A percentile compares a stretch with the other conserved stretches of the same genome.
Evolutionary conservation across 2,888 invertebrate genomes (phyloP).

Genomic region (Sphaerophoria taeniata): DNA sequence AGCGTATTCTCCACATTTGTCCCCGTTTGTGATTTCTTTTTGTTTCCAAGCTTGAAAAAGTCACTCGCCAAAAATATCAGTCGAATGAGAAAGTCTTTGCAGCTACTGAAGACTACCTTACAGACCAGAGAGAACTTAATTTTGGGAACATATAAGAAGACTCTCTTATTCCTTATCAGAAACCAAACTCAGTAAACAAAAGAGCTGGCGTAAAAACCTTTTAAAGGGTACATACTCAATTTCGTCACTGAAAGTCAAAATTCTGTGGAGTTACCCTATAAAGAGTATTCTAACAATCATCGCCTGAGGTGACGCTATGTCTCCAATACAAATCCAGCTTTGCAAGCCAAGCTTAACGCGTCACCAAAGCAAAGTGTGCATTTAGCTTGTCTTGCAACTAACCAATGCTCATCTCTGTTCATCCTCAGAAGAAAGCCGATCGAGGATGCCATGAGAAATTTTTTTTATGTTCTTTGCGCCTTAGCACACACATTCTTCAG

Average conservation of each 20-base stretch:
- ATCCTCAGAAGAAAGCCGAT: constrained; percentile 13
- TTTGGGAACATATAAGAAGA: no score
- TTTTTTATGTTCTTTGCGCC: constrained; percentile 15
- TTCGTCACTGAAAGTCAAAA: background rate
- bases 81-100: no score
- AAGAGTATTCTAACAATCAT: background rate
- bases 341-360: background rate
- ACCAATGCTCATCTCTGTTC: no score
- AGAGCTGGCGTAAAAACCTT: no score
- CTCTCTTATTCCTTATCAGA: no score
- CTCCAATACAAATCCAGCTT: background rate
- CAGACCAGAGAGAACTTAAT: no score
- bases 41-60: no score
- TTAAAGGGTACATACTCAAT: background rate
- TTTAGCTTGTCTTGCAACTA: background rate
- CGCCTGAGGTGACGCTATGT: background rate
- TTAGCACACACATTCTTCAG: constrained; percentile 38
- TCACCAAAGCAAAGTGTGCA: background rate
- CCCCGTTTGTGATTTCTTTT: no score
- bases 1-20: no score
- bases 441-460: background rate
- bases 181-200: no score
- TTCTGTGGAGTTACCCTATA: background rate
- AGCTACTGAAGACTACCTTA: no score
- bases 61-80: no score